A percentile compares a stretch with the other conserved stretches of the same genome.
Evolutionary conservation across 2,888 invertebrate genomes (phyloP).

Genomic region (Buathra laborator): DNA sequence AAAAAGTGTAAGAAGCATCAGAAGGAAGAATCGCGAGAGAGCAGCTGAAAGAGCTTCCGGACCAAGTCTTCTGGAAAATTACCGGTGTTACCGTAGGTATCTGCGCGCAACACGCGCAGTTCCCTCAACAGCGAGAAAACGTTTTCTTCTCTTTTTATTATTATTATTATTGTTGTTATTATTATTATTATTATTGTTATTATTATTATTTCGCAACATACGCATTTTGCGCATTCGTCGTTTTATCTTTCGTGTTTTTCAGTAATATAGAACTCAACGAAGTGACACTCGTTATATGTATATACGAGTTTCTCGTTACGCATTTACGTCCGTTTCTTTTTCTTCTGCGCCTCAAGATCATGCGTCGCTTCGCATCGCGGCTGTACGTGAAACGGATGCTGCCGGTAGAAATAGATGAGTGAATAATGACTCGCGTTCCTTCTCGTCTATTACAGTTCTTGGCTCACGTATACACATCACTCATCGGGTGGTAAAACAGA

Average conservation of each 20-base stretch:
- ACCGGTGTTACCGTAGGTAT: conserved; percentile 48
- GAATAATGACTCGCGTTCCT: conserved; percentile 16
- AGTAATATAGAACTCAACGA: not conserved
- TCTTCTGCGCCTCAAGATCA: conserved; percentile 7
- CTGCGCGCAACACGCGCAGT: conserved; percentile 33
- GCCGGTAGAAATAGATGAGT: conserved; percentile 30
- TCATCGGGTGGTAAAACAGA: not conserved
- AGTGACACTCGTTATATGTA: not conserved
- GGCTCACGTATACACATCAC: not conserved
- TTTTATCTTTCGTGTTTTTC: not conserved
- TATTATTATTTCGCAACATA: not conserved
- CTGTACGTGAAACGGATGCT: not conserved
- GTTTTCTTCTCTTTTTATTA: conserved; percentile 25
- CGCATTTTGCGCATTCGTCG: not conserved
- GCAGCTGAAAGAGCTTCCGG: conserved; percentile 46
- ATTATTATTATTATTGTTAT: not conserved
- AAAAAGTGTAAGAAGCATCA: conserved; percentile 3
- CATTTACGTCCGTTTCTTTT: not conserved
- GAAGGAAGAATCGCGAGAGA: conserved; percentile 18
- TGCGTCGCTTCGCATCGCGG: not conserved
- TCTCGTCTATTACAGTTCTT: not conserved
- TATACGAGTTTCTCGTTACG: not conserved
- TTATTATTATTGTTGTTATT: not conserved
- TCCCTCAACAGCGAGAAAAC: conserved; percentile 10
- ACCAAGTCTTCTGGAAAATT: conserved; percentile 51